A percentile compares a stretch with the other conserved stretches of the same genome.
Conservation (phyloP, 2,113 vertebrate species). For the Syngnathus scovelli region DNA sequence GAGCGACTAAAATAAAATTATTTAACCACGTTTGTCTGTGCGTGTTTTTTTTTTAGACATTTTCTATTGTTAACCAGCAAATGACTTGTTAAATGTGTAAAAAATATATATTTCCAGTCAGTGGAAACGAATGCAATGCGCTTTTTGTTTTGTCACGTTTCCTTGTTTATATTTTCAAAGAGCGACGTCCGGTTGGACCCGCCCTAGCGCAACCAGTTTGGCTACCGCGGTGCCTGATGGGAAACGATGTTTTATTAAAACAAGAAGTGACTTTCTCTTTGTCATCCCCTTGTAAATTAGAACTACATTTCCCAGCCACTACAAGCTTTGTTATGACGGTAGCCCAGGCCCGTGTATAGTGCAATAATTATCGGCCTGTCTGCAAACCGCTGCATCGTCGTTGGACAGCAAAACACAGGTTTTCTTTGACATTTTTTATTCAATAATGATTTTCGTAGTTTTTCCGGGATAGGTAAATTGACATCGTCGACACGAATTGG, state of each 20-base stretch:
- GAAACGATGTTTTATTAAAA: constrained; percentile 19
- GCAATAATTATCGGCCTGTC: constrained; percentile 31
- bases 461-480: background rate
- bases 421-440: background rate
- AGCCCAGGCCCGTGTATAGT: background rate
- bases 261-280: accelerated
- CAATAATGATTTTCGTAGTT: background rate
- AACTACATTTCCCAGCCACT: constrained; percentile 48
- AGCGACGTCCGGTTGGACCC: background rate
- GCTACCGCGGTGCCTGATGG: background rate
- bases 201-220: constrained; percentile 15
- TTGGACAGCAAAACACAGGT: constrained; percentile 13
- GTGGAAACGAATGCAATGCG: background rate
- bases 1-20: background rate
- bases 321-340: background rate
- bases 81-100: no score
- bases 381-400: constrained; percentile 27
- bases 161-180: constrained; percentile 50
- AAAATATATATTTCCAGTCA: background rate
- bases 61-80: background rate
- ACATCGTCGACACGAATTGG: background rate
- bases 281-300: accelerated
- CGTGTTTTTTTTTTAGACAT: background rate
- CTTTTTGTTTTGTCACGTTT: constrained; percentile 18
- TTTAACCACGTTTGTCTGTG: background rate